Evolutionary conservation across 2,113 vertebrate genomes (phyloP).

Genomic region (Mirounga angustirostris): DNA sequence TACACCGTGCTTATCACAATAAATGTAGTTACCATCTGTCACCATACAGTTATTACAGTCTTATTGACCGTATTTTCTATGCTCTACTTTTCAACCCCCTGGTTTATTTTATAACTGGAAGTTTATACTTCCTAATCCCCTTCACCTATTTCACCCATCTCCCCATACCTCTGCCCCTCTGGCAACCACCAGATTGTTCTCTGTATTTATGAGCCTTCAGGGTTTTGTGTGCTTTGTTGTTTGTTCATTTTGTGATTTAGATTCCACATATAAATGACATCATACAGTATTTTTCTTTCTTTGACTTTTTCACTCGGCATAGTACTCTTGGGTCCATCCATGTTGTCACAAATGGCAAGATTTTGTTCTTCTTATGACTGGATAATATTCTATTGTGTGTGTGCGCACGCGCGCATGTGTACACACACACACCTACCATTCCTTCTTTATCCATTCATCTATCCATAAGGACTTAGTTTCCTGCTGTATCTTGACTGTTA

Average conservation of each 20-base stretch:
- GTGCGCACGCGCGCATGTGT: too few relatives aligned
- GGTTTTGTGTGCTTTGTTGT: neutral
- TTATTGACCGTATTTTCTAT: neutral
- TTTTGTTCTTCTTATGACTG: too few relatives aligned
- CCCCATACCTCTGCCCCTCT: neutral
- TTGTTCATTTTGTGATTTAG: neutral
- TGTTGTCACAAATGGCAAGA: too few relatives aligned
- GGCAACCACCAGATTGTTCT: neutral
- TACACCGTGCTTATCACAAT: neutral
- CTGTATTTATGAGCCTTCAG: neutral
- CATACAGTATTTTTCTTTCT: too few relatives aligned
- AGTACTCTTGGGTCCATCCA: too few relatives aligned
- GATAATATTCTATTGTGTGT: too few relatives aligned
- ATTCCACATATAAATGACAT: neutral
- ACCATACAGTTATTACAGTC: neutral
- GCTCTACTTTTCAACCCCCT: neutral
- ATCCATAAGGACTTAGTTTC: too few relatives aligned
- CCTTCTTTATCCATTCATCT: too few relatives aligned
- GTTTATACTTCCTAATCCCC: neutral
- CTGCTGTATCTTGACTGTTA: too few relatives aligned
- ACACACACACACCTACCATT: too few relatives aligned
- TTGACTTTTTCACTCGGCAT: too few relatives aligned
- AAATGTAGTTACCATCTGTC: neutral
- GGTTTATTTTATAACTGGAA: neutral
- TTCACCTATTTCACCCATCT: neutral